Conservation (phyloP, 1,140 invertebrate genomes). For the Stegodyphus dumicola region DNA sequence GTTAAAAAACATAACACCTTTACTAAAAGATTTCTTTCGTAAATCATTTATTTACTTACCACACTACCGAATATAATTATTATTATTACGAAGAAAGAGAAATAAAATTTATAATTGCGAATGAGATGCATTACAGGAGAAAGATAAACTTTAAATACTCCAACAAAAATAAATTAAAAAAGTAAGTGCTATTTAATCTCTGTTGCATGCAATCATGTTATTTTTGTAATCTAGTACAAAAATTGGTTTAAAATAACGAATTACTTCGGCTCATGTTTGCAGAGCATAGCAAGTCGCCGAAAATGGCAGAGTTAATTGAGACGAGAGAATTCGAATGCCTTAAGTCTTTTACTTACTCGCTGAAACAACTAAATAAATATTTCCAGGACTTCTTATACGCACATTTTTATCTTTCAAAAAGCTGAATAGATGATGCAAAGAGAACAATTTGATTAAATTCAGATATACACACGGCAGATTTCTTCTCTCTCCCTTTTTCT, state of each 20-base stretch:
- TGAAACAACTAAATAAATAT: slow-evolving; percentile 48
- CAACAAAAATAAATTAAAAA: no score
- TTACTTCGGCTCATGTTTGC: neutral
- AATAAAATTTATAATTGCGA: no score
- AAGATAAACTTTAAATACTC: no score
- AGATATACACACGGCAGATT: slow-evolving; percentile 25
- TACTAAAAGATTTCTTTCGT: no score
- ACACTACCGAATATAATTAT: no score
- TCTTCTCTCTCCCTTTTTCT: slow-evolving; percentile 7
- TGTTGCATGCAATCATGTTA: slow-evolving; percentile 21
- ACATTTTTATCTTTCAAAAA: slow-evolving; percentile 22
- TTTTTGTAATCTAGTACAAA: slow-evolving; percentile 18
- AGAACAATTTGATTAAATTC: slow-evolving; percentile 57
- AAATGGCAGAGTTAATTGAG: slow-evolving; percentile 35
- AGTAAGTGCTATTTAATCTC: slow-evolving; percentile 3
- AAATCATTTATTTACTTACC: no score
- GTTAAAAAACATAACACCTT: no score
- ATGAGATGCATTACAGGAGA: no score
- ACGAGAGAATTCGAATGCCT: slow-evolving; percentile 29
- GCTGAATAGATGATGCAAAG: slow-evolving; percentile 30
- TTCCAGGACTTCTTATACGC: slow-evolving; percentile 1
- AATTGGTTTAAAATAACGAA: slow-evolving; percentile 31
- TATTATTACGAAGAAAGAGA: no score
- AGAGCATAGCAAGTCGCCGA: neutral
- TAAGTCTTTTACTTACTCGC: slow-evolving; percentile 6